Conservation (phyloP, 2,113 vertebrate species). For the Tringa solitaria region DNA sequence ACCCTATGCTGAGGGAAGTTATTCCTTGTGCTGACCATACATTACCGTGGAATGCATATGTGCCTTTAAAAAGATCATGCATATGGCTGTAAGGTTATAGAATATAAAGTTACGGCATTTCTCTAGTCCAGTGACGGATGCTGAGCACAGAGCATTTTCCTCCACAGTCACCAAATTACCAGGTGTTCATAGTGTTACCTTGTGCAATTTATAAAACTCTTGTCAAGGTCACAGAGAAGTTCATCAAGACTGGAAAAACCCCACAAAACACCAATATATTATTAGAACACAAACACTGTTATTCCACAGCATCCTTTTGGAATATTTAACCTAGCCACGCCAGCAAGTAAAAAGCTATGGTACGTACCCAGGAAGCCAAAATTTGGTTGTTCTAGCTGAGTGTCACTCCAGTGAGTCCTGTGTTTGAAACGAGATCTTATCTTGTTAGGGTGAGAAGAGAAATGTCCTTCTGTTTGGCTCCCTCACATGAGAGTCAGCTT, state of each 20-base stretch:
- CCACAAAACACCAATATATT: not conserved
- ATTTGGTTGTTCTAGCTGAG: not conserved
- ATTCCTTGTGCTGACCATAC: not conserved
- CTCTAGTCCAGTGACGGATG: not conserved
- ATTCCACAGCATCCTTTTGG: not conserved
- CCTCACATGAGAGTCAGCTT: not conserved
- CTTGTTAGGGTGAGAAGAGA: not conserved
- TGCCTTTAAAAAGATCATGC: not conserved
- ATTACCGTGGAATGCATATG: not conserved
- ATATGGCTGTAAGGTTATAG: not conserved
- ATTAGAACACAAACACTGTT: not conserved
- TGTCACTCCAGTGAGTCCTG: not conserved
- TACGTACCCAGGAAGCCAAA: not conserved
- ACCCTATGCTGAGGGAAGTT: rapidly evolving
- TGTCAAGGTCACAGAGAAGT: not conserved
- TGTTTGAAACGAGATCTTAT: not conserved
- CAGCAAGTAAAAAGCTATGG: not conserved
- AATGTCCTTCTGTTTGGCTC: not conserved
- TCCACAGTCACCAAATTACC: not conserved
- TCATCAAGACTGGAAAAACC: not conserved
- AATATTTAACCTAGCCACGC: not conserved
- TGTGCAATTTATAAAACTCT: not conserved
- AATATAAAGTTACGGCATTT: not conserved
- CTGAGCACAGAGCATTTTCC: not conserved
- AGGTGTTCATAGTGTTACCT: not conserved